Percentiles rank a stretch among this genome's conserved stretches.
These are phyloP conservation scores for Alcedo quadribrachys DNA, from an alignment of 2,797 vertebrate genomes.

Conservation along the genomic window DNA sequence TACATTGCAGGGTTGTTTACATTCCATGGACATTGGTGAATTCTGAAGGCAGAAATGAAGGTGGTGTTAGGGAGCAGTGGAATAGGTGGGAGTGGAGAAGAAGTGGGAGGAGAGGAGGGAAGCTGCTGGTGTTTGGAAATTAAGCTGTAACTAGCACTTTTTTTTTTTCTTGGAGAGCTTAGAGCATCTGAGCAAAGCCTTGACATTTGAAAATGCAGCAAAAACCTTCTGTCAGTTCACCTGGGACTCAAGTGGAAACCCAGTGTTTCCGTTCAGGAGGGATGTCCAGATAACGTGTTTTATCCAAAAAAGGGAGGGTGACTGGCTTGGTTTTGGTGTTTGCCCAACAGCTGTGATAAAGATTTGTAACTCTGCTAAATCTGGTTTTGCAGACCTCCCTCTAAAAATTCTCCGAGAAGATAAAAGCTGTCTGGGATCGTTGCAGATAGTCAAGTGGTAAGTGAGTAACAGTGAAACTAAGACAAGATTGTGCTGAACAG, in stretches of 20 bases:
- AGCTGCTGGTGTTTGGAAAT: neutral
- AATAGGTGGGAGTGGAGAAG: neutral
- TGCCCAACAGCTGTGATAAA: constrained; percentile 31
- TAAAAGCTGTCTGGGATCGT: constrained; percentile 85
- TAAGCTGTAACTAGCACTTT: neutral
- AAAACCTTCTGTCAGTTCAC: constrained; percentile 1
- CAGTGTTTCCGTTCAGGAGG: constrained; percentile 15
- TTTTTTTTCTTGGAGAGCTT: neutral
- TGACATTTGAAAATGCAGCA: constrained; percentile 22
- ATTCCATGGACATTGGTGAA: neutral
- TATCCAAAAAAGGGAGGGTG: constrained; percentile 9
- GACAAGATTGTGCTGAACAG: constrained; percentile 61
- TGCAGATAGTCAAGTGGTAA: constrained; percentile 91
- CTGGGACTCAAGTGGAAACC: neutral
- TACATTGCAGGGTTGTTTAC: neutral
- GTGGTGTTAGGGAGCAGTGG: neutral
- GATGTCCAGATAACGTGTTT: neutral
- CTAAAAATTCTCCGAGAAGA: constrained; percentile 93
- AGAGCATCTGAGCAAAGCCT: neutral
- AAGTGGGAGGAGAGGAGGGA: neutral
- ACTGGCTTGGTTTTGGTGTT: constrained; percentile 7
- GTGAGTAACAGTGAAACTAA: constrained; percentile 64
- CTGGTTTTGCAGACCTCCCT: constrained; percentile 83
- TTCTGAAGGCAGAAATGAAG: neutral
- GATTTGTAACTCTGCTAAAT: constrained; percentile 49